Evolutionary conservation across 2,888 invertebrate species (phyloP), one percentile per base, ranked within the genome.

Genomic region (Chrysopilus asiliformis): DNA sequence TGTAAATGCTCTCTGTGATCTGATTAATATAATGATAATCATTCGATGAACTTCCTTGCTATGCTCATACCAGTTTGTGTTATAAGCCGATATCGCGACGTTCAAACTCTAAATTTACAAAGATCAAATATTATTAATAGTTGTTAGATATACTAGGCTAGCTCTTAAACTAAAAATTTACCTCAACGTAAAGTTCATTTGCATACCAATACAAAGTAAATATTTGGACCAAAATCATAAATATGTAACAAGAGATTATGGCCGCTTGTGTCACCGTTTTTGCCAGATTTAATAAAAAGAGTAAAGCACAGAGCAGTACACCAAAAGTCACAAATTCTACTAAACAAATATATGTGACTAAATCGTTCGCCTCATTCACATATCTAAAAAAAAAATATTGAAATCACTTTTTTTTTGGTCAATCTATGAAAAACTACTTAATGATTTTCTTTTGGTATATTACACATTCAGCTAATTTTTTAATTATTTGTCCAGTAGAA

Each of bases 131-230:
- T n/a, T n/a, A n/a, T n/a, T n/a, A n/a, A n/a, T n/a, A n/a, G n/a
- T n/a, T n/a, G n/a, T n/a, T n/a, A n/a, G n/a, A n/a, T n/a, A n/a
- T n/a, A n/a, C n/a, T n/a, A n/a, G n/a, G n/a, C n/a, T n/a, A n/a
- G n/a, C n/a, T n/a, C n/a, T n/a, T n/a, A n/a, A n/a, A n/a, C n/a
- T n/a, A n/a, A n/a, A n/a, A n/a, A 22, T 10, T 22, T 22, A 22
- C 33, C 20, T 32, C 33, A 8, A 32, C 19, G n/a, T 9, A 9
- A 19, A 32, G 12, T 14, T 32, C 33, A 32, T 32, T 32, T 4
- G 33, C 33, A 14, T 32, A 14, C 33, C 33, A 32, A 22, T 32
- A 32, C n/a, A 32, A n/a, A 5, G 20, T 19, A 12, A 32, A 32
- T 5, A 32, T 22, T 19, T 32, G 18, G 8, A 14, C 16, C 20